These are phyloP conservation scores for Athalia cordata DNA, from an alignment of 2,888 invertebrate species.

Conservation along the genomic window DNA sequence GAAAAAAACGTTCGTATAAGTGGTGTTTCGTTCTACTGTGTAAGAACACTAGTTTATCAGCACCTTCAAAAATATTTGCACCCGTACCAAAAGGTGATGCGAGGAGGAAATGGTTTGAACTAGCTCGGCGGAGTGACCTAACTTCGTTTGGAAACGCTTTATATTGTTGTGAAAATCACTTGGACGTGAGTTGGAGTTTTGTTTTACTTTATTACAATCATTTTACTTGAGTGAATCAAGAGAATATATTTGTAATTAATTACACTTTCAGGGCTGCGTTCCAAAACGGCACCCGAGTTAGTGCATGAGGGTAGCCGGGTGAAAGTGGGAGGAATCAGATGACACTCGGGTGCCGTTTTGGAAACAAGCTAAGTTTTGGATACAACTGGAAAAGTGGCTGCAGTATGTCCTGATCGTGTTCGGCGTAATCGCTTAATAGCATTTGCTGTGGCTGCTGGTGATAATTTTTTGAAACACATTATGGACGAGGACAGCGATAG, in stretches of 20 bases:
- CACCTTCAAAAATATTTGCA: conserved; percentile 24
- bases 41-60: conserved; percentile 28
- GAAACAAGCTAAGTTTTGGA: no score
- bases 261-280: not conserved
- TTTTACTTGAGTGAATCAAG: not conserved
- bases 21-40: conserved; percentile 22
- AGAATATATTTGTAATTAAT: conserved; percentile 4
- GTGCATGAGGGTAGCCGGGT: no score
- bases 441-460: no score
- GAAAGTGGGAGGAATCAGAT: no score
- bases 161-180: conserved; percentile 37
- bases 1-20: conserved; percentile 29
- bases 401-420: no score
- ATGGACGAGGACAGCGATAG: no score
- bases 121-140: conserved; percentile 30
- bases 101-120: conserved; percentile 36
- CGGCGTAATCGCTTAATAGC: no score
- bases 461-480: no score
- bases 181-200: conserved; percentile 32
- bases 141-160: conserved; percentile 22
- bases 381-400: no score
- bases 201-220: conserved; percentile 10
- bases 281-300: no score
- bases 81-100: conserved; percentile 32
- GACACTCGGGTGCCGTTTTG: no score